phyloP scores from a whole-genome alignment of 2,888 invertebrate genomes.

The Melanotus villosus region DNA sequence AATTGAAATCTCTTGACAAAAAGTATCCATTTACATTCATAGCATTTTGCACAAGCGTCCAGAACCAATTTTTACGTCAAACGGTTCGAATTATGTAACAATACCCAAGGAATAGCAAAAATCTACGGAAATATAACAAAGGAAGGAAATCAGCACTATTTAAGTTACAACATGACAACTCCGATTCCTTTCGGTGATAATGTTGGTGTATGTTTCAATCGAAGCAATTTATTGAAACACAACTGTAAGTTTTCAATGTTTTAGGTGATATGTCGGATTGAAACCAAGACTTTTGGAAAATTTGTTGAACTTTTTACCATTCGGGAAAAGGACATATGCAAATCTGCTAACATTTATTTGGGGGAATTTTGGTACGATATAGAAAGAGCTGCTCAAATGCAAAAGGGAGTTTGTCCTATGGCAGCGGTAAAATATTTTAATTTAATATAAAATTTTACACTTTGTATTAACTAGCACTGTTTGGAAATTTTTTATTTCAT shows the following conservation, averaged over 20 bases:
- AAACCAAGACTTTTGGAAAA: no score
- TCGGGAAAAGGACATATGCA: background rate
- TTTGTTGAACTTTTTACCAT: no score
- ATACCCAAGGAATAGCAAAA: background rate
- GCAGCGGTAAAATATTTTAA: constrained; percentile 16
- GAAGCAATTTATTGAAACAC: no score
- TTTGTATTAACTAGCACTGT: no score
- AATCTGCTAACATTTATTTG: constrained; percentile 7
- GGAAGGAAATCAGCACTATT: constrained; percentile 65
- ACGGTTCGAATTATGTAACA: background rate
- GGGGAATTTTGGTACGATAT: constrained; percentile 12
- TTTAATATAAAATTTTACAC: no score
- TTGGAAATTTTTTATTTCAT: no score
- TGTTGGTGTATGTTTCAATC: constrained; percentile 49
- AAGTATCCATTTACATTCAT: no score
- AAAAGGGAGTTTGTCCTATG: constrained; percentile 1
- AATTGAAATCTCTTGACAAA: no score
- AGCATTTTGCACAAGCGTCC: no score
- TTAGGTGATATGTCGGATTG: no score
- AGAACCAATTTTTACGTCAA: background rate
- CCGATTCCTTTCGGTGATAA: no score
- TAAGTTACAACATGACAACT: constrained; percentile 67
- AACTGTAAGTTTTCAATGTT: no score
- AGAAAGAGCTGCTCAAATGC: background rate
- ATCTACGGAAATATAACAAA: background rate